These are phyloP conservation scores for Thaleichthys pacificus DNA, from an alignment of 2,797 vertebrate genomes.

Conservation along the genomic window DNA sequence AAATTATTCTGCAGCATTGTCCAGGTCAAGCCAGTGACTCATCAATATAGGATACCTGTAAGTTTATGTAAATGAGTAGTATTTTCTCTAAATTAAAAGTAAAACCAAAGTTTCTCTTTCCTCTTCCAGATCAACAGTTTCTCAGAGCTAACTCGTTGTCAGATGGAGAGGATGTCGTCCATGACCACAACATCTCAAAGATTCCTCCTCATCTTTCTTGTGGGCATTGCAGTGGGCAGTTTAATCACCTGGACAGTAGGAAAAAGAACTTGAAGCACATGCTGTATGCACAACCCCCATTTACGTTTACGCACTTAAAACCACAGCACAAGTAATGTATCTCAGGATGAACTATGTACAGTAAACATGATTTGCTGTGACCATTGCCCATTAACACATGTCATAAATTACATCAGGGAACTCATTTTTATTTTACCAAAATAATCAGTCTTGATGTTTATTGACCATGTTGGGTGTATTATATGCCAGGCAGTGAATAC, in stretches of 20 bases:
- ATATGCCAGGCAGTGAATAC: no score
- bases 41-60: not conserved
- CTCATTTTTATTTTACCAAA: no score
- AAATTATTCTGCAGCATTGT: not conserved
- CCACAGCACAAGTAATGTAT: no score
- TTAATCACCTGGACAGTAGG: constrained; percentile 51
- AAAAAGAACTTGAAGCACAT: constrained; percentile 22
- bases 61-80: not conserved
- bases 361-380: no score
- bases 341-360: no score
- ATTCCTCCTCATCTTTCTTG: constrained; percentile 40
- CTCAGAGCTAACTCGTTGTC: constrained; percentile 50
- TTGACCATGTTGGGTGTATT: no score
- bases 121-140: constrained; percentile 65
- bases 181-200: constrained; percentile 14
- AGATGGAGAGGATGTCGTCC: constrained; percentile 36
- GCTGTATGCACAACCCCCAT: not conserved
- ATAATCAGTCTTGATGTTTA: no score
- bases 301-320: no score
- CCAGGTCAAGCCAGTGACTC: no score
- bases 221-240: constrained; percentile 49
- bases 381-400: no score
- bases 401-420: no score
- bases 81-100: not conserved
- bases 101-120: not conserved